Percentiles rank a stretch among this genome's conserved stretches.
phyloP scores from a whole-genome alignment of 2,113 vertebrate species.

The Eulacestoma nigropectus region DNA sequence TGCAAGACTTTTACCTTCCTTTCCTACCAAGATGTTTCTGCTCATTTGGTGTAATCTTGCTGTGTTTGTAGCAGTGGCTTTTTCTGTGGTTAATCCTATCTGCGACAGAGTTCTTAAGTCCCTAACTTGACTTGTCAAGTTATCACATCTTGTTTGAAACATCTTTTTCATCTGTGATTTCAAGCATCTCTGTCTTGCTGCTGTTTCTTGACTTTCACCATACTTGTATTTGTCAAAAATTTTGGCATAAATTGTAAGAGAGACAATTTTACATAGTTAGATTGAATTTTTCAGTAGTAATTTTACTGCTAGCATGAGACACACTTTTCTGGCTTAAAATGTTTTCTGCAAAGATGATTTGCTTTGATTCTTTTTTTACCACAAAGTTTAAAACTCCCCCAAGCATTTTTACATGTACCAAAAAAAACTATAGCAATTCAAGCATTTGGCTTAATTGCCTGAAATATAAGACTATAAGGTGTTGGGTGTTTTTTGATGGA shows the following conservation, averaged over 20 bases:
- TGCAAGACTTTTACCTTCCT: neutral
- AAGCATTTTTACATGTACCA: neutral
- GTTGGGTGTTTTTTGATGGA: constrained; percentile 12
- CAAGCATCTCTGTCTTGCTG: neutral
- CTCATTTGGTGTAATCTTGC: neutral
- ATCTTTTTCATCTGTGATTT: constrained; percentile 17
- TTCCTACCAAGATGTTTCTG: neutral
- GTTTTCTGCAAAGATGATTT: neutral
- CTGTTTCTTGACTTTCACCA: neutral
- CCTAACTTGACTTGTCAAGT: neutral
- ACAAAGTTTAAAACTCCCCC: neutral
- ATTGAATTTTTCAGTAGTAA: neutral
- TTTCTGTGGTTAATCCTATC: neutral
- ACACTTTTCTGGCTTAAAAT: neutral
- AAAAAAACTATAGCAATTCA: neutral
- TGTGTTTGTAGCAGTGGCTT: neutral
- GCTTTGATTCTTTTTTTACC: neutral
- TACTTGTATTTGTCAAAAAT: neutral
- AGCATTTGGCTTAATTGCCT: constrained; percentile 39
- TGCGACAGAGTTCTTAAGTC: neutral
- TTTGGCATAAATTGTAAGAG: neutral
- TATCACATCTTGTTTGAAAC: neutral
- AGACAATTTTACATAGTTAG: neutral
- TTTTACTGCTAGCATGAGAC: neutral
- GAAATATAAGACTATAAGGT: neutral